Evolutionary conservation across 2,888 invertebrate genomes (phyloP).

Genomic region (Phlogophora meticulosa): DNA sequence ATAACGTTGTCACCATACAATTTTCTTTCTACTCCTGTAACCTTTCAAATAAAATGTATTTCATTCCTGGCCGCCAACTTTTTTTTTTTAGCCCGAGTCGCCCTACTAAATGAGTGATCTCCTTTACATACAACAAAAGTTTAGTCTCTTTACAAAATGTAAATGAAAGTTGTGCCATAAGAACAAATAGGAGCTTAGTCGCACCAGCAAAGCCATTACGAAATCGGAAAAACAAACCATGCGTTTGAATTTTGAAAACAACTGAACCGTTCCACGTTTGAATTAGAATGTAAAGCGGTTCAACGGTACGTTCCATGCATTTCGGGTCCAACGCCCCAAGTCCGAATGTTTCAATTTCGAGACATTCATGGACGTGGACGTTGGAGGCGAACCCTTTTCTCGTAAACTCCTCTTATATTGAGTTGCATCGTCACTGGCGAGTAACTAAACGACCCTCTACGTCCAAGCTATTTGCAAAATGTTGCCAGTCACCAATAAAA

Average conservation of each 20-base stretch:
- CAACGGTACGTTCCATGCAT: conserved; percentile 31
- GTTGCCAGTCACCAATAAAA: conserved; percentile 46
- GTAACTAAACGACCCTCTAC: conserved; percentile 34
- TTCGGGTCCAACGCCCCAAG: conserved; percentile 12
- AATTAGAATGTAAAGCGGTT: conserved; percentile 39
- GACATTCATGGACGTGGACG: conserved; percentile 19
- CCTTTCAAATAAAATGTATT: no score
- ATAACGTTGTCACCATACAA: no score
- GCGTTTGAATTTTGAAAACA: conserved; percentile 42
- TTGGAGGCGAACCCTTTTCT: conserved; percentile 45
- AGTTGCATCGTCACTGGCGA: conserved; percentile 43
- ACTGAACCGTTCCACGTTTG: conserved; percentile 18
- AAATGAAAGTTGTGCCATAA: conserved; percentile 1
- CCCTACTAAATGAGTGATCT: no score
- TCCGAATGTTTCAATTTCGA: conserved; percentile 50
- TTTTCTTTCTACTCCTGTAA: no score
- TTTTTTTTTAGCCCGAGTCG: no score
- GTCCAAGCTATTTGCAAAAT: conserved; percentile 26
- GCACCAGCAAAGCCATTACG: neutral
- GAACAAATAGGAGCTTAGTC: conserved; percentile 1
- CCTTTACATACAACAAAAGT: neutral
- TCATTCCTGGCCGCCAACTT: no score
- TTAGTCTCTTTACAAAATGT: neutral
- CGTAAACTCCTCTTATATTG: conserved; percentile 41
- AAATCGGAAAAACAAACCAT: conserved; percentile 24